phyloP scores from a whole-genome alignment of 2,797 vertebrate species.

The Telmatherina bonti region DNA sequence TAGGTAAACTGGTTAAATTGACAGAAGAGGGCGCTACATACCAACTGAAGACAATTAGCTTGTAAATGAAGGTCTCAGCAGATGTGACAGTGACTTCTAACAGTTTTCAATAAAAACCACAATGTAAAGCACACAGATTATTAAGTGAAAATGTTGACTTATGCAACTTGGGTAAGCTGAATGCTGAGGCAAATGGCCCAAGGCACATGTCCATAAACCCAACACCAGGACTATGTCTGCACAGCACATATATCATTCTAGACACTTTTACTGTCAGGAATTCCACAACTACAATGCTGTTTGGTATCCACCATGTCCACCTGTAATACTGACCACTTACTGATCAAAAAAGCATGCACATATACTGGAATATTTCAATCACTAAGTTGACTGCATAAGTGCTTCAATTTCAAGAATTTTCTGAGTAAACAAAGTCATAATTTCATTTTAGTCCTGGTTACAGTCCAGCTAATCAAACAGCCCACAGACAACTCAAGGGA shows the following conservation, averaged over 20 bases:
- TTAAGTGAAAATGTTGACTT: constrained; percentile 32
- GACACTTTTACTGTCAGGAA: constrained; percentile 76
- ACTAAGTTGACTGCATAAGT: constrained; percentile 2
- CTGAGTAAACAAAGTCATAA: constrained; percentile 45
- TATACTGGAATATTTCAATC: constrained; percentile 6
- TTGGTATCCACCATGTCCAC: constrained; percentile 39
- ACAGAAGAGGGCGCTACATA: constrained; percentile 75
- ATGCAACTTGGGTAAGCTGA: neutral
- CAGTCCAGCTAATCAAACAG: constrained; percentile 45
- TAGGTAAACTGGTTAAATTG: constrained; percentile 4
- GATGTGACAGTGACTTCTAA: constrained; percentile 5
- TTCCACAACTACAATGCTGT: constrained; percentile 50
- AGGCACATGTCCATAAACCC: constrained; percentile 32
- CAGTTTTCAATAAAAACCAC: constrained; percentile 18
- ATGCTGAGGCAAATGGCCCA: constrained; percentile 25
- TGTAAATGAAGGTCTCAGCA: constrained; percentile 2
- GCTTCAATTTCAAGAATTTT: constrained; percentile 34
- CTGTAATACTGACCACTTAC: constrained; percentile 26
- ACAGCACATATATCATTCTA: constrained; percentile 62
- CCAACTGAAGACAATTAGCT: constrained; percentile 10
- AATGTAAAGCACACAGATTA: constrained; percentile 5
- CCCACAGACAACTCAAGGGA: constrained; percentile 37
- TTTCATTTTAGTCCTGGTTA: constrained; percentile 36
- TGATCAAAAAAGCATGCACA: neutral
- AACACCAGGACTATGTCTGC: constrained; percentile 64